Conservation (phyloP, 2,113 vertebrate species). For the Amia ocellicauda region DNA sequence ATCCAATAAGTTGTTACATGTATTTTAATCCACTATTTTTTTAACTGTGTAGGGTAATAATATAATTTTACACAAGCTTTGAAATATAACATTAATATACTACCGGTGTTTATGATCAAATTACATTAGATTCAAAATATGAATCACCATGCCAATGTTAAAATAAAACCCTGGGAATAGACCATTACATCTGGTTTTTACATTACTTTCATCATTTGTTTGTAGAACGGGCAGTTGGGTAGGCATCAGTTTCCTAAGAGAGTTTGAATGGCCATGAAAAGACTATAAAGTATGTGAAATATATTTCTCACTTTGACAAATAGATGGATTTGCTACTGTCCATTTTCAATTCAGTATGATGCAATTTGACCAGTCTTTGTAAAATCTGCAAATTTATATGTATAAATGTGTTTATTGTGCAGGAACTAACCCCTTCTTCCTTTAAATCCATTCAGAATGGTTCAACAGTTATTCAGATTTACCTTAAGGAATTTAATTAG, state of each 20-base stretch:
- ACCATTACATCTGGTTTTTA: constrained; percentile 15
- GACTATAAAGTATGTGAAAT: constrained; percentile 8
- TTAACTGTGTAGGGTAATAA: no score
- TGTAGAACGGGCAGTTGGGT: background rate
- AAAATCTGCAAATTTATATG: background rate
- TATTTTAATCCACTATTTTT: no score
- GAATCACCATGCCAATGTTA: no score
- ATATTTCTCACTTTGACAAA: background rate
- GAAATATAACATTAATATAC: no score
- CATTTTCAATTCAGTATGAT: constrained; percentile 1
- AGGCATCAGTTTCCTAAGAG: background rate
- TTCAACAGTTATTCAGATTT: constrained; percentile 42
- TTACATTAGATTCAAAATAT: no score
- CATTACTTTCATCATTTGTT: constrained; percentile 5
- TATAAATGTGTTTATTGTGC: no score
- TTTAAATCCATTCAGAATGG: constrained; percentile 31
- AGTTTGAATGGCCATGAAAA: background rate
- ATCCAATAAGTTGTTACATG: no score
- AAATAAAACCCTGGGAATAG: background rate
- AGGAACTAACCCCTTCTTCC: no score
- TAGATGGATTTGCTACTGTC: background rate
- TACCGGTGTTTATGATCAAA: no score
- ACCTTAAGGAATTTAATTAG: constrained; percentile 40
- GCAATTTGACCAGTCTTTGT: background rate
- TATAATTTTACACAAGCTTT: no score